Evolutionary conservation across 2,113 vertebrate genomes (phyloP).

Genomic region (Brevimyrus niger): DNA sequence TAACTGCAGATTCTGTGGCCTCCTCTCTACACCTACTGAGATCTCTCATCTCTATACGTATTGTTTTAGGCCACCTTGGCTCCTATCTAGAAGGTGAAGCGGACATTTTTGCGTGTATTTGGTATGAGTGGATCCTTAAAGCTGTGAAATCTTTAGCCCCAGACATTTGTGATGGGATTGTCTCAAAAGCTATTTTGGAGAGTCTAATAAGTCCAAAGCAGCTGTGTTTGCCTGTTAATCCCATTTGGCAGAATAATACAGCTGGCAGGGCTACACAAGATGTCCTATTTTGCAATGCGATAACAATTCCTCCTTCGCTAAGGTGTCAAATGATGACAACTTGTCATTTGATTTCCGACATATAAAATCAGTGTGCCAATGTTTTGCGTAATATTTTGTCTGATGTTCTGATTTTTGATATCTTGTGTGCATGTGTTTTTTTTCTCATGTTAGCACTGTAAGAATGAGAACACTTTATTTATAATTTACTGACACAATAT

Average conservation of each 20-base stretch:
- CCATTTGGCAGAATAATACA: conserved; percentile 2
- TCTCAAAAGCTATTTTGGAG: conserved; percentile 10
- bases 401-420: background rate
- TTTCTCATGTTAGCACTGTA: background rate
- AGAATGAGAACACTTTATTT: background rate
- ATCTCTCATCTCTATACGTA: background rate
- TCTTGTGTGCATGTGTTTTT: background rate
- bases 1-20: background rate
- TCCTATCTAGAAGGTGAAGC: background rate
- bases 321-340: background rate
- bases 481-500: background rate
- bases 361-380: background rate
- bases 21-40: background rate
- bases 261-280: conserved; percentile 9
- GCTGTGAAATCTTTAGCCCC: background rate
- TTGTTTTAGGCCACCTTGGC: background rate
- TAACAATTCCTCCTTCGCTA: background rate
- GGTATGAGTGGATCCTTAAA: background rate
- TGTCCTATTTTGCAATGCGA: conserved; percentile 4
- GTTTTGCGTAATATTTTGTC: background rate
- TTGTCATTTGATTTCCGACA: background rate
- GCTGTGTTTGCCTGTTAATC: conserved; percentile 11
- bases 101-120: background rate
- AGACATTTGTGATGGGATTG: background rate
- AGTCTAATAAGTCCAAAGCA: background rate